These are phyloP conservation scores for Drosophila melanogaster DNA, from an alignment of 1,140 invertebrate genomes.

Conservation along the genomic window DNA sequence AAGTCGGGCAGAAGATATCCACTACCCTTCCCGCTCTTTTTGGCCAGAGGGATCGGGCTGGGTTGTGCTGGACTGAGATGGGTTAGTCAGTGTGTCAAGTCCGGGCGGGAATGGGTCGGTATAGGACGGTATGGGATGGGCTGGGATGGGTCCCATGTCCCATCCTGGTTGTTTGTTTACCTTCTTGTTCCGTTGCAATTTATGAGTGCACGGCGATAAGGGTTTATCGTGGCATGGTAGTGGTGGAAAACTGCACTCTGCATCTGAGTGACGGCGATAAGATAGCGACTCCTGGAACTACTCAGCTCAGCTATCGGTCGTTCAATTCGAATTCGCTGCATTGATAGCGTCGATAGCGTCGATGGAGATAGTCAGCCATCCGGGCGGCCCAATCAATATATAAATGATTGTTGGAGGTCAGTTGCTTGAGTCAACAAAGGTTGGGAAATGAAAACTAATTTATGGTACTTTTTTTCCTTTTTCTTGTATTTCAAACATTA, in stretches of 20 bases:
- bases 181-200: constrained; percentile 79
- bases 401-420: constrained; percentile 83
- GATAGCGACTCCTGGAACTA: constrained; percentile 65
- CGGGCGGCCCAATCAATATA: constrained; percentile 67
- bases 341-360: constrained; percentile 12
- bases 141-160: constrained; percentile 7
- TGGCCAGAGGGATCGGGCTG: constrained; percentile 30
- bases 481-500: constrained; percentile 84
- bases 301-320: constrained; percentile 32
- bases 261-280: constrained; percentile 67
- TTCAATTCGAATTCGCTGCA: constrained; percentile 50
- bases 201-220: constrained; percentile 73
- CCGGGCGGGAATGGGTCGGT: constrained; percentile 20
- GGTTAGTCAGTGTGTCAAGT: constrained; percentile 66
- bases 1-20: constrained; percentile 12
- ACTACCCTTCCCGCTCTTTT: constrained; percentile 9
- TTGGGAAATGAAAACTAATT: constrained; percentile 63
- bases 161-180: constrained; percentile 66
- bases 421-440: constrained; percentile 73
- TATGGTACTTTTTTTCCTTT: constrained; percentile 49
- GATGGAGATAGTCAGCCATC: constrained; percentile 22
- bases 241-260: constrained; percentile 71
- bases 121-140: constrained; percentile 32
- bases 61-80: constrained; percentile 39
- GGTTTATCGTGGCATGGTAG: constrained; percentile 47